Base-by-base conservation (phyloP, 2,888 invertebrate species). In the Caenorhabditis drosophilae region DNA sequence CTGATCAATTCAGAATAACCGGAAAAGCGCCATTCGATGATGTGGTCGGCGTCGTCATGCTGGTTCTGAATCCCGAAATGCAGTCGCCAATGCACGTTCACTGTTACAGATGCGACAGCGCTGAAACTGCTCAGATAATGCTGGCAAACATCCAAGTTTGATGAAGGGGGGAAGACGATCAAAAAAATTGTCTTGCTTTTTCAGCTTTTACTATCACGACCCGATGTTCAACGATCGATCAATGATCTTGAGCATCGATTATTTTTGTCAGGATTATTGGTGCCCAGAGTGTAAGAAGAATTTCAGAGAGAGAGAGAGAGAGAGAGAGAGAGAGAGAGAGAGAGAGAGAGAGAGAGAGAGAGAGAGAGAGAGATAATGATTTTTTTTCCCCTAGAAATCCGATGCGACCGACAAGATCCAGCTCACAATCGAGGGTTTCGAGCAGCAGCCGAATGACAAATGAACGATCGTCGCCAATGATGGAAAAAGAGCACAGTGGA, bases 31-130 rank as follows among this genome's bases (percentile, higher is more conserved):
- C 86, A 0, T 85, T 87, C 71, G 92, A 91, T 54, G 96, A 97
- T 83, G 90, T 95, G 40, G 94, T 96, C 42, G 92, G 93, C 1
- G 92, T 92, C 78, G 93, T 96, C 56, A 88, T 95, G 70, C 87
- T 96, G 45, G 89, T 96, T 1, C 93, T 92, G 84, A 96, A 96
- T 86, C 94, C 95, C 0, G 90, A 92, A 55, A 94, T 94, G 9
- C 91, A 92, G 75, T 92, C 93, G 84, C 94, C 94, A 0, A 90
- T 96, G 25, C 95, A 96, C 84, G 93, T 94, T 2, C 96, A 97
- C 84, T 94, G 93, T 52, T 96, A 89, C 84, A 89, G 73, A 50
- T 73, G 86, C 84, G 96, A 96, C 85, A 92, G 92, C 11, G 90
- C 92, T 70, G 91, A 92, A 83, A 96, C 95, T 20, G 95, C 96